phyloP scores from a whole-genome alignment of 2,888 invertebrate species.

The Arrhopalites spinosus region DNA sequence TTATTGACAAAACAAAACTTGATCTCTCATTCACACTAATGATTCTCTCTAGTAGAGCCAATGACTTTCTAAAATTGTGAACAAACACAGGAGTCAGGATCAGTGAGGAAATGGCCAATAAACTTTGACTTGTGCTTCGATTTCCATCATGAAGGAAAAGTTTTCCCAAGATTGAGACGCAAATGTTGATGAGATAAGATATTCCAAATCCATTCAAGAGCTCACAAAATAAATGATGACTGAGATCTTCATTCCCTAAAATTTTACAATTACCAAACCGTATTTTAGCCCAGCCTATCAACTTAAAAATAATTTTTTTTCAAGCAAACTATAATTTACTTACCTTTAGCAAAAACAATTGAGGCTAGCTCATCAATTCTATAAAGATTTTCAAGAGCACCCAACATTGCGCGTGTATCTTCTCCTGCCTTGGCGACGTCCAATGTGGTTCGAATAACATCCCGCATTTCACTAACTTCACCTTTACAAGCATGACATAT shows the following conservation, averaged over 20 bases:
- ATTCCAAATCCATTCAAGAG: slow-evolving; percentile 55
- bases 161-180: slow-evolving; percentile 53
- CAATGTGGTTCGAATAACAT: slow-evolving; percentile 54
- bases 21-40: slow-evolving; percentile 55
- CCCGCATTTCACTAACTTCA: slow-evolving; percentile 55
- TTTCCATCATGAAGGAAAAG: slow-evolving; percentile 52
- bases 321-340: not conserved
- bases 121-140: slow-evolving; percentile 54
- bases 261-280: too few relatives aligned
- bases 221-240: slow-evolving; percentile 55
- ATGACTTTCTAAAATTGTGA: slow-evolving; percentile 55
- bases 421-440: slow-evolving; percentile 55
- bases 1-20: slow-evolving; percentile 54
- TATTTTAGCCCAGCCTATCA: too few relatives aligned
- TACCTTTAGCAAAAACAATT: slow-evolving; percentile 56
- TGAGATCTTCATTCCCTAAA: slow-evolving; percentile 55
- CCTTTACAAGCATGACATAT: slow-evolving; percentile 54
- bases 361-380: slow-evolving; percentile 53
- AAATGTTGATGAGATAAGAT: slow-evolving; percentile 53
- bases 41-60: slow-evolving; percentile 49
- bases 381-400: slow-evolving; percentile 53
- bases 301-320: slow-evolving; percentile 12
- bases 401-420: slow-evolving; percentile 55
- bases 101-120: slow-evolving; percentile 53
- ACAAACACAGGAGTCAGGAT: slow-evolving; percentile 52